Percentiles rank a stretch among this genome's conserved stretches.
These are phyloP conservation scores for Clupea harengus DNA, from an alignment of 2,113 vertebrate genomes.

Conservation along the genomic window DNA sequence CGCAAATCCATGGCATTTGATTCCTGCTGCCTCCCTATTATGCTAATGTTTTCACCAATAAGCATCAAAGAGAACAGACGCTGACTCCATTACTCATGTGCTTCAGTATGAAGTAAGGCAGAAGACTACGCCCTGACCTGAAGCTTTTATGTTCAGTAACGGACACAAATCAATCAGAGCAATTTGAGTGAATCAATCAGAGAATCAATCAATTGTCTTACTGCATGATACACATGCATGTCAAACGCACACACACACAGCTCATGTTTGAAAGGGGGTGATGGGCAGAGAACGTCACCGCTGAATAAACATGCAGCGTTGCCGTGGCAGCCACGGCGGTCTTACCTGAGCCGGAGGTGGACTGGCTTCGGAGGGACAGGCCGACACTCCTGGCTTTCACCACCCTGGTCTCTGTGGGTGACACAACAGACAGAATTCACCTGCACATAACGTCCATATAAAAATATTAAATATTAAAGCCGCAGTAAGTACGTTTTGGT, in stretches of 20 bases:
- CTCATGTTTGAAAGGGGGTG: not conserved
- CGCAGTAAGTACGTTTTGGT: too few relatives aligned
- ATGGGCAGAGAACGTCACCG: not conserved
- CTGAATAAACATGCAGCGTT: not conserved
- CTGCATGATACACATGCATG: not conserved
- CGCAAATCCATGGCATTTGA: not conserved
- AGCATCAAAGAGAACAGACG: not conserved
- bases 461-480: not conserved
- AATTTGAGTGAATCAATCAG: not conserved
- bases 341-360: conserved; percentile 89
- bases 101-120: not conserved
- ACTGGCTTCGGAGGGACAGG: conserved; percentile 85
- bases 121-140: not conserved
- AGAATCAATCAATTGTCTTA: not conserved
- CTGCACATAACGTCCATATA: not conserved
- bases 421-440: not conserved
- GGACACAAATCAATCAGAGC: not conserved
- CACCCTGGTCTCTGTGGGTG: conserved; percentile 81
- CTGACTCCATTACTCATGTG: not conserved
- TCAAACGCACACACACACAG: not conserved
- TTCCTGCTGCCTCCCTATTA: not conserved
- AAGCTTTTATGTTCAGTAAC: not conserved
- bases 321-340: not conserved
- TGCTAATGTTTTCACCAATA: not conserved
- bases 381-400: conserved; percentile 84